Conservation (phyloP, 2,888 invertebrate species). For the Cylloceria caligata region DNA sequence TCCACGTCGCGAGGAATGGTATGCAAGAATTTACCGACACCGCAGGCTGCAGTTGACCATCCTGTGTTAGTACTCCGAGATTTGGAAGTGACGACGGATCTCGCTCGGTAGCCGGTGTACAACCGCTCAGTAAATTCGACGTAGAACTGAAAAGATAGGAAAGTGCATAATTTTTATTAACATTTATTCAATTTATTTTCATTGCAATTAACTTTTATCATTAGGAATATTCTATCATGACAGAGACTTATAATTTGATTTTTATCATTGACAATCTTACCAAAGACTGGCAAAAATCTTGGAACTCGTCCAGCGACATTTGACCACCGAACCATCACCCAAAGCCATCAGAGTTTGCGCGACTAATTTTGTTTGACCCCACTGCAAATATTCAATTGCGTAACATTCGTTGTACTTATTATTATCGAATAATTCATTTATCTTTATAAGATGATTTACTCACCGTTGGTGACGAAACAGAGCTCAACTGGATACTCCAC, state of each 20-base stretch:
- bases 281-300: conserved; percentile 75
- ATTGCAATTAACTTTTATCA: not conserved
- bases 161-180: not conserved
- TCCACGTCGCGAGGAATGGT: conserved; percentile 83
- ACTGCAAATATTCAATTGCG: conserved; percentile 71
- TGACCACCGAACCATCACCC: conserved; percentile 70
- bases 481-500: conserved; percentile 80
- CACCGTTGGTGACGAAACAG: conserved; percentile 74
- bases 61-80: conserved; percentile 84
- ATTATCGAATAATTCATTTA: not conserved
- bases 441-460: conserved; percentile 32
- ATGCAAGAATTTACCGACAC: conserved; percentile 84
- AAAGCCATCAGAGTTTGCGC: conserved; percentile 74
- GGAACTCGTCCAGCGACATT: conserved; percentile 71
- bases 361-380: conserved; percentile 78
- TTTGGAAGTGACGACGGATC: conserved; percentile 85
- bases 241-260: not conserved
- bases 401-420: not conserved
- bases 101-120: conserved; percentile 81
- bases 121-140: conserved; percentile 85
- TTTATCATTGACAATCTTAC: conserved; percentile 69
- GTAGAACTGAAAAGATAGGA: conserved; percentile 80
- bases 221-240: not conserved
- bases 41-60: conserved; percentile 85
- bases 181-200: too few species aligned